Conservation (phyloP, 2,797 vertebrate species). For the Parauchenoglanis punctatus region DNA sequence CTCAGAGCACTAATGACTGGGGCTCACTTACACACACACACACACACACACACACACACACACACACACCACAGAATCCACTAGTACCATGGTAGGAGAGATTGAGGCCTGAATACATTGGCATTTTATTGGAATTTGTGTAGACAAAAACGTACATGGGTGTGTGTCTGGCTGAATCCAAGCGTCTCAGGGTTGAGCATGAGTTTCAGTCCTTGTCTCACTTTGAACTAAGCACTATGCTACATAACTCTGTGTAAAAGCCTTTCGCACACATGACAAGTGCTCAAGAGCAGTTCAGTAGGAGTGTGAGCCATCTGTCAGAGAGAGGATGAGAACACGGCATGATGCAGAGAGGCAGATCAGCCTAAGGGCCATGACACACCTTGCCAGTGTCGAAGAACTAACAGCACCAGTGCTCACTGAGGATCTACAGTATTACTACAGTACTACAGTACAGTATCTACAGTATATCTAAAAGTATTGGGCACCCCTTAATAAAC, state of each 20-base stretch:
- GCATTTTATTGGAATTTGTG: neutral
- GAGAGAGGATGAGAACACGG: conserved; percentile 29
- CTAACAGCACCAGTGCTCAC: neutral
- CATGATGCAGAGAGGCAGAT: neutral
- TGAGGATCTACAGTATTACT: neutral
- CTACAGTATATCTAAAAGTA: no score
- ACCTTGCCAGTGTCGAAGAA: neutral
- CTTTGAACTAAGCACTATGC: conserved; percentile 57
- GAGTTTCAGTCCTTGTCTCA: conserved; percentile 43
- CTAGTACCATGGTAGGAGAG: conserved; percentile 11
- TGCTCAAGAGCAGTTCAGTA: conserved; percentile 64
- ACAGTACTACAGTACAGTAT: no score
- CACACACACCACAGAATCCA: conserved; percentile 41
- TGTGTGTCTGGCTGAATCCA: neutral
- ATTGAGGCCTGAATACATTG: neutral
- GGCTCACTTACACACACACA: conserved; percentile 52
- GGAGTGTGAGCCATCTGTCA: conserved; percentile 42
- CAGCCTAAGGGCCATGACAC: neutral
- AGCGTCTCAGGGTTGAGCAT: neutral
- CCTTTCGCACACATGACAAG: conserved; percentile 72
- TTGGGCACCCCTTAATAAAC: neutral
- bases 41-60: conserved; percentile 41
- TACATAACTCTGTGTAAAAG: conserved; percentile 74
- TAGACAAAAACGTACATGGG: neutral
- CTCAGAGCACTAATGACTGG: conserved; percentile 59